Conservation (phyloP, 2,113 vertebrate species). For the Nyctibius bracteatus region DNA sequence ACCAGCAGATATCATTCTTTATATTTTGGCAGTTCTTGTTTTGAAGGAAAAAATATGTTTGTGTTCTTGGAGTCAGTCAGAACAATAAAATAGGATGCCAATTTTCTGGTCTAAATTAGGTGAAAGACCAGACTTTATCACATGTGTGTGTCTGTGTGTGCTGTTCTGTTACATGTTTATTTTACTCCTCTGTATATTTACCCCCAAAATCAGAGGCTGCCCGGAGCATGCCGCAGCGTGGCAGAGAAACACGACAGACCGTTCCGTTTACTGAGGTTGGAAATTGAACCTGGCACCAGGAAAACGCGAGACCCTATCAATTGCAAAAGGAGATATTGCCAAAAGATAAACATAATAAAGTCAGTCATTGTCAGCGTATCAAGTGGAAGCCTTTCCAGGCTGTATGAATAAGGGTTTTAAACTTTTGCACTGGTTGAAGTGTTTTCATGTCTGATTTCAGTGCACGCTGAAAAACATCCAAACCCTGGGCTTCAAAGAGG, state of each 20-base stretch:
- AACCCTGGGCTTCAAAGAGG: conserved; percentile 37
- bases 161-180: conserved; percentile 22
- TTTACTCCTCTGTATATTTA: background rate
- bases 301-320: background rate
- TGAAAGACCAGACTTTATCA: conserved; percentile 47
- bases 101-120: conserved; percentile 69
- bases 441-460: conserved; percentile 1
- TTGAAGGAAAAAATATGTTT: conserved; percentile 62
- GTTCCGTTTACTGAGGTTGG: background rate
- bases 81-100: conserved; percentile 64
- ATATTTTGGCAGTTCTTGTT: conserved; percentile 41
- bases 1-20: conserved; percentile 43
- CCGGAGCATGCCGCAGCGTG: conserved; percentile 10
- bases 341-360: conserved; percentile 54
- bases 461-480: background rate
- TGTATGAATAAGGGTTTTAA: conserved; percentile 32
- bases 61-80: conserved; percentile 49
- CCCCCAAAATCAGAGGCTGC: background rate
- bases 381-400: conserved; percentile 1
- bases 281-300: conserved; percentile 47
- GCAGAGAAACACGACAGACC: conserved; percentile 22
- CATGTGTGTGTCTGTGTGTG: conserved; percentile 30
- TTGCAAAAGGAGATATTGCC: conserved; percentile 31
- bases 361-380: background rate
- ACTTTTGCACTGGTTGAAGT: conserved; percentile 31